A percentile compares a stretch with the other conserved stretches of the same genome.
Conservation (phyloP, 2,797 vertebrate species). For the Coilia nasus region DNA sequence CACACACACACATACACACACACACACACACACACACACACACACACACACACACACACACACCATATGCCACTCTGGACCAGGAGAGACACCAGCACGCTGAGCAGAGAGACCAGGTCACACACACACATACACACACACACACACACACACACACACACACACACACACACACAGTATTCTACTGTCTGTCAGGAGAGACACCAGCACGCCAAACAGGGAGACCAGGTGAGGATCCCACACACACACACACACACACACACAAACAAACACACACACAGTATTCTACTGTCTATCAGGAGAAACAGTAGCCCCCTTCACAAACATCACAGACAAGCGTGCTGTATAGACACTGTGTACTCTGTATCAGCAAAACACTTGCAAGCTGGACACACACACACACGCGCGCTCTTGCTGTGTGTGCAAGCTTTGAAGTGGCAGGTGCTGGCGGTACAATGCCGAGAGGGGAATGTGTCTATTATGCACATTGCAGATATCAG, state of each 20-base stretch:
- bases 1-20: too few species aligned
- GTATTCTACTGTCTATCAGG: background rate
- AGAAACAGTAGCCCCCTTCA: background rate
- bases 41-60: too few species aligned
- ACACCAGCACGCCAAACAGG: background rate
- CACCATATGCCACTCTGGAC: too few species aligned
- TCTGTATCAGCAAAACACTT: too few species aligned
- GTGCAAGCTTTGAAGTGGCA: background rate
- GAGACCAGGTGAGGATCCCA: background rate
- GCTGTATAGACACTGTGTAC: too few species aligned
- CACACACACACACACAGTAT: background rate
- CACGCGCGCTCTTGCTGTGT: background rate
- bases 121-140: too few species aligned
- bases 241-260: background rate
- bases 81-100: slow-evolving; percentile 85
- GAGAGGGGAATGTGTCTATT: background rate
- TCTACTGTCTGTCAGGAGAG: slow-evolving; percentile 70
- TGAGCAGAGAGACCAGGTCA: slow-evolving; percentile 93
- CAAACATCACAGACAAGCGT: background rate
- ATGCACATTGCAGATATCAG: background rate
- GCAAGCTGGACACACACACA: background rate
- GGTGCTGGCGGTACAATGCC: background rate
- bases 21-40: too few species aligned
- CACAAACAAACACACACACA: background rate
- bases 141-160: too few species aligned